Percentiles rank a stretch among this genome's conserved stretches.
These are phyloP conservation scores for Atta colombica DNA, from an alignment of 1,140 invertebrate genomes.

Conservation along the genomic window DNA sequence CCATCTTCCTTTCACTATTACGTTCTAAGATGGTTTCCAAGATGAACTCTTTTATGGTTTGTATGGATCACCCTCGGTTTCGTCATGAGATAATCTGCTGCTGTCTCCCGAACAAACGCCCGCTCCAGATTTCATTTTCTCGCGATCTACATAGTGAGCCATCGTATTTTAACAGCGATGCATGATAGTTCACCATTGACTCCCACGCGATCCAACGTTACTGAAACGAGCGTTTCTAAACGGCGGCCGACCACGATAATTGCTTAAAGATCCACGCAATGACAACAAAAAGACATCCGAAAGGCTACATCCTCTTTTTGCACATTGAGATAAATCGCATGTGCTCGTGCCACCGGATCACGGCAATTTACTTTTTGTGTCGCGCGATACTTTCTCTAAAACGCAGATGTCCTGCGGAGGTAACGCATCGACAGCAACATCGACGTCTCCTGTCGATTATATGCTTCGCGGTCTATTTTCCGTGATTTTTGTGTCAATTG, in stretches of 20 bases:
- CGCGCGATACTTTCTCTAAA: constrained; percentile 79
- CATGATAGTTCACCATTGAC: constrained; percentile 30
- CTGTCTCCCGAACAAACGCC: constrained; percentile 31
- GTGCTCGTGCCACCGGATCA: constrained; percentile 48
- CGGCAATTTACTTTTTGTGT: constrained; percentile 77
- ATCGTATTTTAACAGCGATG: constrained; percentile 34
- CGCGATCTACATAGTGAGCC: constrained; percentile 43
- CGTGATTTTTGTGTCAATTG: constrained; percentile 34
- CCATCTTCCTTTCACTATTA: constrained; percentile 2
- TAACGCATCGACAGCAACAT: constrained; percentile 62
- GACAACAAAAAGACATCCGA: constrained; percentile 16
- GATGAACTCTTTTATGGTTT: background rate
- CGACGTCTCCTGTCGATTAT: constrained; percentile 66
- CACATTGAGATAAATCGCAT: constrained; percentile 46
- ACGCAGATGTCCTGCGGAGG: constrained; percentile 49
- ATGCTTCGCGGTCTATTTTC: constrained; percentile 71
- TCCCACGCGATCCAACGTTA: constrained; percentile 14
- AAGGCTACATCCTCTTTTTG: background rate
- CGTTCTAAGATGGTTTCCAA: background rate
- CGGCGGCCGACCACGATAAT: constrained; percentile 16
- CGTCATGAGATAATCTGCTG: background rate
- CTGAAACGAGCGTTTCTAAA: constrained; percentile 44
- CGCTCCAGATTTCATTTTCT: constrained; percentile 61
- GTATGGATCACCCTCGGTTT: constrained; percentile 38
- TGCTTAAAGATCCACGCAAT: background rate